Base-by-base conservation (phyloP, 2,113 vertebrate genomes). In the Saguinus imperator region DNA sequence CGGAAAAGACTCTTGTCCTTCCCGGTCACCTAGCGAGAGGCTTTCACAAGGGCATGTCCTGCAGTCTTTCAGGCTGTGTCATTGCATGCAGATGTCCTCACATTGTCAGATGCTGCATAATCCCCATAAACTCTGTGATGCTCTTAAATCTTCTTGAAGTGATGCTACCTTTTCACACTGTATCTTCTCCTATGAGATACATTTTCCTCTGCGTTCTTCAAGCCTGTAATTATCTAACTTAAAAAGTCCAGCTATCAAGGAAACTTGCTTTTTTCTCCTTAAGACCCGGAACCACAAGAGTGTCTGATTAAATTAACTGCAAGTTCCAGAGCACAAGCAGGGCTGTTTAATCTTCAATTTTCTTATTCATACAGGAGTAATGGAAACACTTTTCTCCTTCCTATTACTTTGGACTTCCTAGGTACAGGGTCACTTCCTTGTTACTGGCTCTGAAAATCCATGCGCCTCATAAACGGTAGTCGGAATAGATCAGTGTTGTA, bases 291-390 rank as follows among this genome's bases (percentile, higher is more conserved):
- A 68, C 84, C 96, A 96, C 92, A 70, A 57, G 79, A 75, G 77
- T 84, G 21, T 95, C 95, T 97, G 96, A 98, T 97, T 97, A 97
- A 98, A 97, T 97, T 97, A 96, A 96, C 77, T 83, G 80, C 68
- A 86, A 87, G 70, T 94, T 96, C 73, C 79, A 77, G 86, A 97
- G 92, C n/a, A 91, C 85, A 89, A 77, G 87, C 48, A 76, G 86
- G 68, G 45, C 50, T 93, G 87, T 89, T 96, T 97, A 96, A 98
- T 97, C 92, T 95, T 91, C 94, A 95, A 6, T 84, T 97, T 97
- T 73, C 95, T 93, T 85, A 94, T 93, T 94, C 84, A 80, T 80
- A 77, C n/a, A 58, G 88, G 77, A 96, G 91, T 61, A 43, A 86
- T 55, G 89, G 57, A 52, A 89, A 83, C 23, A 35, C 85, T 96